These are phyloP conservation scores for Pogonophryne albipinna DNA, from an alignment of 2,797 vertebrate species.

Conservation along the genomic window DNA sequence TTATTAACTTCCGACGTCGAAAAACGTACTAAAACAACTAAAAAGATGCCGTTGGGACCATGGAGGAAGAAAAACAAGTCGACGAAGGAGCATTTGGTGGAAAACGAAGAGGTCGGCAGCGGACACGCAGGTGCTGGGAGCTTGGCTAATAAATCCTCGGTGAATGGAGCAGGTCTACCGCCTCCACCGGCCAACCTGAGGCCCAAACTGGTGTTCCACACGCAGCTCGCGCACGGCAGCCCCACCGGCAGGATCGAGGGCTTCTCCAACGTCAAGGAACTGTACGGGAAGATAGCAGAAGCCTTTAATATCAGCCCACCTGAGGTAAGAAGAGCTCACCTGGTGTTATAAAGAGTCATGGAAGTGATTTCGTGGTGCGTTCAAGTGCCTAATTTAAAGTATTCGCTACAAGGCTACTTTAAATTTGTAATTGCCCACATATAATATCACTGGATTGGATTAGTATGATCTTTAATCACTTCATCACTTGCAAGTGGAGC, in stretches of 20 bases:
- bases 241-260: constrained; percentile 93
- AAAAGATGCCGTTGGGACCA: constrained; percentile 91
- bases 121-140: constrained; percentile 77
- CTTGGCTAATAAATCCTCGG: constrained; percentile 76
- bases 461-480: too few species aligned
- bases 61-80: constrained; percentile 85
- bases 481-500: too few species aligned
- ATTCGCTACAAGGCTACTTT: not conserved
- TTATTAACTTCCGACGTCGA: constrained; percentile 7
- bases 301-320: constrained; percentile 86
- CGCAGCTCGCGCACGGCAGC: constrained; percentile 97
- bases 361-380: constrained; percentile 23
- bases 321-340: constrained; percentile 82
- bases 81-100: constrained; percentile 89
- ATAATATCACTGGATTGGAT: too few species aligned
- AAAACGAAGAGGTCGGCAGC: constrained; percentile 86
- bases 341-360: not conserved
- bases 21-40: not conserved
- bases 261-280: constrained; percentile 91
- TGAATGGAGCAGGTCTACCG: constrained; percentile 80
- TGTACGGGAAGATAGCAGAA: constrained; percentile 89
- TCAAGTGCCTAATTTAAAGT: constrained; percentile 1
- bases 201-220: constrained; percentile 91
- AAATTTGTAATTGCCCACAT: too few species aligned
- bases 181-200: constrained; percentile 79